phyloP scores from a whole-genome alignment of 2,888 invertebrate genomes.

The Zhuqinia jingwanae region DNA sequence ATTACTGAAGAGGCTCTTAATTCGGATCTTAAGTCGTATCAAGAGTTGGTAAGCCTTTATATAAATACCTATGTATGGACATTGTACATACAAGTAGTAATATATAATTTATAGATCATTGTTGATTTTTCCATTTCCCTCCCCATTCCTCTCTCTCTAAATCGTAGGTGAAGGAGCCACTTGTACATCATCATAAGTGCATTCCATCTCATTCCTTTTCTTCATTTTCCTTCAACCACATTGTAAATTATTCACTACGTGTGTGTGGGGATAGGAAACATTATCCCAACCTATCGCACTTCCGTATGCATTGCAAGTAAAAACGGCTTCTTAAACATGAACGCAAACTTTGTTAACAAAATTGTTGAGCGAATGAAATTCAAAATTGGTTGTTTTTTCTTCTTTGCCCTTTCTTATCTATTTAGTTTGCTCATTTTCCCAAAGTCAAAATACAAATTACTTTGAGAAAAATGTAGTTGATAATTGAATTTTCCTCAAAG shows the following conservation, averaged over 20 bases:
- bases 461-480: not conserved
- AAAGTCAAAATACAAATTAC: not conserved
- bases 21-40: conserved; percentile 89
- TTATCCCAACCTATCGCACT: too few species aligned
- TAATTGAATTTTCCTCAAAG: not conserved
- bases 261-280: too few species aligned
- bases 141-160: not conserved
- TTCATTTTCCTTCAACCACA: too few species aligned
- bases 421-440: not conserved
- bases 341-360: too few species aligned
- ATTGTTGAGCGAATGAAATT: too few species aligned
- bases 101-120: not conserved
- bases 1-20: conserved; percentile 96
- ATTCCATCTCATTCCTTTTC: too few species aligned
- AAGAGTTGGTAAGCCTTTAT: conserved; percentile 88
- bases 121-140: not conserved
- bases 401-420: not conserved
- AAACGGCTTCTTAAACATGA: too few species aligned
- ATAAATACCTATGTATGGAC: not conserved
- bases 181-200: too few species aligned
- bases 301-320: too few species aligned
- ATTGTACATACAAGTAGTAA: not conserved
- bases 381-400: too few species aligned
- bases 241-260: too few species aligned
- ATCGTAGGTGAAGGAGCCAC: too few species aligned